A percentile compares a stretch with the other conserved stretches of the same genome.
Conservation (phyloP, 2,888 invertebrate species). For the Thalpophila matura region DNA sequence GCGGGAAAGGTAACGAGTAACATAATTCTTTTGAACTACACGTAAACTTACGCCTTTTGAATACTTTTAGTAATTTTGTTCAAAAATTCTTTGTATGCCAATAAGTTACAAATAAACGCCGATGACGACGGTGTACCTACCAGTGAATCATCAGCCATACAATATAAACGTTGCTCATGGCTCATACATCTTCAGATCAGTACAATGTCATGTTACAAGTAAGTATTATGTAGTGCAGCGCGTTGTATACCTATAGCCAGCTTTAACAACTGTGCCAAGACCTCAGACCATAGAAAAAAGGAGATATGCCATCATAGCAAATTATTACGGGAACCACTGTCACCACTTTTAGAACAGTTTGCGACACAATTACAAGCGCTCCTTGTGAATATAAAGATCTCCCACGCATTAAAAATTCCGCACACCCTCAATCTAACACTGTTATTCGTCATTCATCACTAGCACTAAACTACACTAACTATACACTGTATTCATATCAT, state of each 20-base stretch:
- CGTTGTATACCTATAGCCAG: slow-evolving; percentile 22
- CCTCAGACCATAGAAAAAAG: too few species aligned
- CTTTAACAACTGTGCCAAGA: slow-evolving; percentile 45
- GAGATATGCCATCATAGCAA: too few species aligned
- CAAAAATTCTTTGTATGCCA: slow-evolving; percentile 5
- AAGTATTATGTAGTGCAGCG: slow-evolving; percentile 25
- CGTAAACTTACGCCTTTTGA: too few species aligned
- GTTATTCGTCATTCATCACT: too few species aligned
- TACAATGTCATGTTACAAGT: slow-evolving; percentile 39
- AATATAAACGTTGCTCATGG: slow-evolving; percentile 22
- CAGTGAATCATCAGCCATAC: slow-evolving; percentile 29
- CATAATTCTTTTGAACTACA: slow-evolving; percentile 6
- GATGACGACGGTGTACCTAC: not conserved
- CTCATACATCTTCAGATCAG: slow-evolving; percentile 38
- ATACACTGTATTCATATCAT: too few species aligned
- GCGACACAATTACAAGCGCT: too few species aligned
- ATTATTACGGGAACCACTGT: too few species aligned
- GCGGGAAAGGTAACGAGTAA: not conserved
- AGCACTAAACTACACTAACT: too few species aligned
- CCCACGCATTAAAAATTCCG: too few species aligned
- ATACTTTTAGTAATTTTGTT: not conserved
- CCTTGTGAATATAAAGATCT: too few species aligned
- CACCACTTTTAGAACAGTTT: too few species aligned
- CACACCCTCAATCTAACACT: too few species aligned
- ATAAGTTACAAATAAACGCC: slow-evolving; percentile 16